Percentiles rank a stretch among this genome's conserved stretches.
phyloP scores from a whole-genome alignment of 1,140 invertebrate species.

The Stegodyphus mimosarum region DNA sequence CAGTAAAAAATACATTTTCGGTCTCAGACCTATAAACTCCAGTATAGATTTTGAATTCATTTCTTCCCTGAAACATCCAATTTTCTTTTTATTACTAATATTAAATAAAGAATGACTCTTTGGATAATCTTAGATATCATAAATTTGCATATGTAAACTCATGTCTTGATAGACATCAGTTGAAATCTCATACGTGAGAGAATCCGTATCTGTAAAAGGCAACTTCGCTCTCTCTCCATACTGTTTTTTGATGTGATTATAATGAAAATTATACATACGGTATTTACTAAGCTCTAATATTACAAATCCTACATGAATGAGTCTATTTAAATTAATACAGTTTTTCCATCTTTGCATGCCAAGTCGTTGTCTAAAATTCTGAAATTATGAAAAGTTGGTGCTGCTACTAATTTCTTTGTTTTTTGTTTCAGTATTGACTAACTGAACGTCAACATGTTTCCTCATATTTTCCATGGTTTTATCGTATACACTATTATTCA shows the following conservation, averaged over 20 bases:
- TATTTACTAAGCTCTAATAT: slow-evolving; percentile 1
- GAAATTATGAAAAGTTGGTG: neutral
- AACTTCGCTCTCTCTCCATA: neutral
- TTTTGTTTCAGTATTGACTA: slow-evolving; percentile 2
- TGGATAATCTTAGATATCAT: neutral
- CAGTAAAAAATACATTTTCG: neutral
- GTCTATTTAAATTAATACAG: neutral
- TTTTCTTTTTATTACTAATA: neutral
- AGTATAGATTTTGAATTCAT: neutral
- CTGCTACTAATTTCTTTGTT: neutral
- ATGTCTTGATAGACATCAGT: neutral
- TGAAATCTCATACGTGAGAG: neutral
- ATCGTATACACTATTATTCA: slow-evolving; percentile 27
- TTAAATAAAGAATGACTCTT: neutral
- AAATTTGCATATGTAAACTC: neutral
- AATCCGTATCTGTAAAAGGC: neutral
- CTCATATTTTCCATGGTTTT: slow-evolving; percentile 13
- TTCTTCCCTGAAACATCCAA: neutral
- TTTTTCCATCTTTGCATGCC: neutral
- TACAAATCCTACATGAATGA: neutral
- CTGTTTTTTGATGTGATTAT: neutral
- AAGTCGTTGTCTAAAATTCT: neutral
- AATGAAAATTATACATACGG: neutral
- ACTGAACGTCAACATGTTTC: neutral
- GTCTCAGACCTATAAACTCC: neutral